Base-by-base conservation (phyloP, 1,140 invertebrate species). In the Saccostrea glomerata region DNA sequence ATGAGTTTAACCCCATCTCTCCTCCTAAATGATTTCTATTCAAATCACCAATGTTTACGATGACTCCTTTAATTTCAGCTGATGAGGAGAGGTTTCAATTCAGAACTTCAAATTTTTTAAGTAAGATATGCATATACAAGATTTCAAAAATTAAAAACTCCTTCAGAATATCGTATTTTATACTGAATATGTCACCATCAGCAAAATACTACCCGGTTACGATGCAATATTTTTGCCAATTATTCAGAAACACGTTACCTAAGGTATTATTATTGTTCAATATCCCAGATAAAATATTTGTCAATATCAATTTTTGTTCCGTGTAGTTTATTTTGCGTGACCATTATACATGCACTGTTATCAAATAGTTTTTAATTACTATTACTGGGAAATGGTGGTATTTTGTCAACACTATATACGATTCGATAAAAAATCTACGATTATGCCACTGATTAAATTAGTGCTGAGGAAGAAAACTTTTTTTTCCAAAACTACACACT, bases 11-110 rank as follows among this genome's bases (percentile, higher is more conserved):
- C 4, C 25, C 70, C 15, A 23, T 77, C 70, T 77, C 15, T 25
- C 70, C 23, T 77, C 70, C 70, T 77, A 77, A 77, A 77, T 77
- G 9, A 77, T 77, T 77, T 25, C 70, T 77, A 13, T 77, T 77
- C 25, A 77, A 30, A 77, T 77, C 25, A 36, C 36, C 70, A 30
- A 2, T 77, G 23, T 30, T 36, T 6, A 20, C n/a, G 15, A 20
- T 20, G 15, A n/a, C 23, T 66, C 60, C 60, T n/a, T 66, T 66
- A n/a, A 66, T 66, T 47, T 47, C 47, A 47, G 47, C 9, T 47
- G 47, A 47, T 47, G 5, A 47, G 47, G 9, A 47, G 47, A 47
- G 60, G 20, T 66, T 66, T 66, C 60, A 66, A n/a, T 66, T 47
- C 5, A 9, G 47, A 47, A 47, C 47, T 47, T 47, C 47, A 47